Conservation (phyloP, 2,113 vertebrate genomes). For the Sclerurus mexicanus region DNA sequence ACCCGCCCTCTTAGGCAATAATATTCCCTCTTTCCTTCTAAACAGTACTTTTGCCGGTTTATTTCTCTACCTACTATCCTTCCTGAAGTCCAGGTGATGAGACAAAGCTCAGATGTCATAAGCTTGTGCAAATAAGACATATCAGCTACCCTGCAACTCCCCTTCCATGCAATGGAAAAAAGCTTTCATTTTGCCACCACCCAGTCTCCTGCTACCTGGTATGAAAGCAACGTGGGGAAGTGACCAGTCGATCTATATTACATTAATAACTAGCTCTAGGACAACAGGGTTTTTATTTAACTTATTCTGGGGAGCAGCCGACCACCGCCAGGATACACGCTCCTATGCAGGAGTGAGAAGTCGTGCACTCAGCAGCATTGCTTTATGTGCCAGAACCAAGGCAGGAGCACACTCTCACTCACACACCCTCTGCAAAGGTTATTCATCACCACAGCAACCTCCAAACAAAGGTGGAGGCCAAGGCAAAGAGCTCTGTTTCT, state of each 20-base stretch:
- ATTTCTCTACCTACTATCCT: neutral
- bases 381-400: neutral
- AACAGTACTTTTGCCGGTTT: neutral
- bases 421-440: neutral
- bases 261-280: neutral
- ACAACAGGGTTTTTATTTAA: neutral
- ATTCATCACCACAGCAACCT: conserved; percentile 68
- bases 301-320: neutral
- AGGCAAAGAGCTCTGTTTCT: neutral
- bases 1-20: neutral
- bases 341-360: neutral
- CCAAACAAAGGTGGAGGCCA: conserved; percentile 56
- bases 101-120: neutral
- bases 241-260: neutral
- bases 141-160: neutral
- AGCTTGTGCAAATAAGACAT: neutral
- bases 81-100: neutral
- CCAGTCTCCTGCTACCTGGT: neutral
- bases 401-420: neutral
- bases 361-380: neutral
- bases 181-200: neutral
- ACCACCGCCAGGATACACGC: neutral
- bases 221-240: neutral
- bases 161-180: neutral
- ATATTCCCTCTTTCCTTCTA: neutral